phyloP scores from a whole-genome alignment of 2,888 invertebrate species.

The Agonopterix subpropinquella region DNA sequence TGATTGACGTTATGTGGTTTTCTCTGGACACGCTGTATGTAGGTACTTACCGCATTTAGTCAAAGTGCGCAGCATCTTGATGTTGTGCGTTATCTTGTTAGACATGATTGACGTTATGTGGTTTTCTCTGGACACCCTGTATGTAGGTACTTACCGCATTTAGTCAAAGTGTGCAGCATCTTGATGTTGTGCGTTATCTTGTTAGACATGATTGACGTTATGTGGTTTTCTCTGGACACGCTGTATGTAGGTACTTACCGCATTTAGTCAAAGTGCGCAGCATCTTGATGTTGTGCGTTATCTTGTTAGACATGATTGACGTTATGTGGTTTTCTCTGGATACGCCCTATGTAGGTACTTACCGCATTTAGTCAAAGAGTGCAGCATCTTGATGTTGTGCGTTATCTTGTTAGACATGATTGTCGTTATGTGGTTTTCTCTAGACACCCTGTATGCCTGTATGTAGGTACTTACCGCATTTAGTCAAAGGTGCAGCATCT shows the following conservation, averaged over 20 bases:
- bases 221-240: conserved; percentile 48
- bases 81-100: conserved; percentile 31
- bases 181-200: conserved; percentile 31
- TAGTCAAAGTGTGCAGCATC: conserved; percentile 30
- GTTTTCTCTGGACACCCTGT: conserved; percentile 20
- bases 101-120: conserved; percentile 45
- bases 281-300: conserved; percentile 33
- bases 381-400: conserved; percentile 33
- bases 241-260: conserved; percentile 23
- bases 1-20: conserved; percentile 40
- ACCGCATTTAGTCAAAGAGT: conserved; percentile 41
- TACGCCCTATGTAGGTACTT: conserved; percentile 8
- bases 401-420: conserved; percentile 40
- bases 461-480: conserved; percentile 32
- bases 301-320: conserved; percentile 38
- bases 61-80: conserved; percentile 32
- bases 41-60: conserved; percentile 37
- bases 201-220: conserved; percentile 43
- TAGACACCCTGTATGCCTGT: conserved; percentile 2
- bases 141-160: conserved; percentile 34
- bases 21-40: conserved; percentile 13
- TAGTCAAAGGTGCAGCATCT: conserved; percentile 30
- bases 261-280: conserved; percentile 38
- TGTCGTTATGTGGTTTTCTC: conserved; percentile 39
- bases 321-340: conserved; percentile 36